These are phyloP conservation scores for Volucella inflata DNA, from an alignment of 2,888 invertebrate species.

Conservation along the genomic window DNA sequence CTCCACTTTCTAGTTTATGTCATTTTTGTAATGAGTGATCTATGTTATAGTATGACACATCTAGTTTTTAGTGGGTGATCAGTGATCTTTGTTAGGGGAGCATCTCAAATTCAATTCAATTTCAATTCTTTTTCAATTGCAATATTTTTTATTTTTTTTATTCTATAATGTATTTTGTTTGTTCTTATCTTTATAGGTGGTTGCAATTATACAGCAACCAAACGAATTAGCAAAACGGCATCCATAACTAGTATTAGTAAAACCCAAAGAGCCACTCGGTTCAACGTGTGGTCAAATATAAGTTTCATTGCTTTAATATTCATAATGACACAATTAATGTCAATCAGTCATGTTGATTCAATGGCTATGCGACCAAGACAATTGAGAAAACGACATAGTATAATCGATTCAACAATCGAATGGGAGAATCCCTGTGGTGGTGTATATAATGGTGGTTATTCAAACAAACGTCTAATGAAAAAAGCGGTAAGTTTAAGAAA, in stretches of 20 bases:
- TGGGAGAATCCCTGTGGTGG: slow-evolving; percentile 82
- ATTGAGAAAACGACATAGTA: slow-evolving; percentile 62
- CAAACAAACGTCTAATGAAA: slow-evolving; percentile 7
- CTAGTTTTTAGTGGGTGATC: not conserved
- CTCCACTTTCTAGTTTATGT: too few species aligned
- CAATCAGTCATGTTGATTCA: slow-evolving; percentile 76
- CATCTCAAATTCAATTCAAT: not conserved
- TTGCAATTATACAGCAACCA: slow-evolving; percentile 73
- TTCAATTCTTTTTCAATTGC: not conserved
- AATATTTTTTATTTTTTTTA: slow-evolving; percentile 9
- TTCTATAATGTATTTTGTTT: not conserved
- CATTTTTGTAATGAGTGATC: not conserved
- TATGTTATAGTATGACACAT: not conserved
- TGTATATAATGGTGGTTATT: slow-evolving; percentile 54
- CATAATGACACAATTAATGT: slow-evolving; percentile 66
- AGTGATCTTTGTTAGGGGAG: not conserved
- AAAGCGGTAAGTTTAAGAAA: slow-evolving; percentile 36
- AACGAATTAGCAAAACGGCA: slow-evolving; percentile 75
- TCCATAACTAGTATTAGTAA: slow-evolving; percentile 65
- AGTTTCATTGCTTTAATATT: slow-evolving; percentile 44
- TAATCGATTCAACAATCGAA: slow-evolving; percentile 66
- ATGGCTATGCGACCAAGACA: slow-evolving; percentile 71
- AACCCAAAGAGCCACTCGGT: slow-evolving; percentile 70
- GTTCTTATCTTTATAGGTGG: slow-evolving; percentile 56
- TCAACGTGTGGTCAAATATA: slow-evolving; percentile 64